Evolutionary conservation across 2,888 invertebrate genomes (phyloP), one percentile per base, ranked within the genome.

Genomic region (Andricus quercusramuli): DNA sequence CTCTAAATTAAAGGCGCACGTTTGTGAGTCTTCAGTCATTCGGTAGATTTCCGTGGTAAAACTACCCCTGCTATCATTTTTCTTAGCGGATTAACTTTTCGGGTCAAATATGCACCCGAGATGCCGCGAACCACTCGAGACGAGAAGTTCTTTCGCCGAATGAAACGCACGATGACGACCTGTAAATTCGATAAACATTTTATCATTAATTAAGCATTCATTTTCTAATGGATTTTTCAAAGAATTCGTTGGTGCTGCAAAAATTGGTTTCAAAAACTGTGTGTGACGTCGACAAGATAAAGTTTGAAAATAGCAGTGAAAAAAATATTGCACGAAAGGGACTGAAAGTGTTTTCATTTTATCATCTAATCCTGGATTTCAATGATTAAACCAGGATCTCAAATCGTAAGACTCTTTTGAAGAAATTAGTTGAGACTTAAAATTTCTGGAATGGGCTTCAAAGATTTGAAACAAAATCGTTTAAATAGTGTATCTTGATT

Each of bases 1-100:
- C 89, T 90, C 90, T 90, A 91, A 91, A 91, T 91, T 91, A 90
- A 91, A 91, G 90, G 90, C 91, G 90, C 91, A 86, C 90, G 89
- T 89, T 90, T 90, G 89, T 87, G 88, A 89, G 90, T 87, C 90
- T 90, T 90, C 91, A 91, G 91, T 91, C 91, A 89, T 89, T 88
- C 89, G 90, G 88, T 87, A 88, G 90, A 88, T 91, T 90, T 90
- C 88, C 88, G 87, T 85, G 88, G 87, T 83, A 83, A 78, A 85
- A 84, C 86, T 82, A 80, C 86, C 80, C 77, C 82, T 70, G 29
- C 51, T 70, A 29, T 51, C 17, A 70, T 51, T 44, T 68, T 68
- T 51, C 25, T 22, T 44, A 25, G 41, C 68, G 47, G 17, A 68
- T 68, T 29, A 51, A 56, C n/a, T 74, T 74, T 74, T 56, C 56